A percentile compares a stretch with the other conserved stretches of the same genome.
Conservation (phyloP, 2,888 invertebrate genomes). For the Ophion ventricosus region DNA sequence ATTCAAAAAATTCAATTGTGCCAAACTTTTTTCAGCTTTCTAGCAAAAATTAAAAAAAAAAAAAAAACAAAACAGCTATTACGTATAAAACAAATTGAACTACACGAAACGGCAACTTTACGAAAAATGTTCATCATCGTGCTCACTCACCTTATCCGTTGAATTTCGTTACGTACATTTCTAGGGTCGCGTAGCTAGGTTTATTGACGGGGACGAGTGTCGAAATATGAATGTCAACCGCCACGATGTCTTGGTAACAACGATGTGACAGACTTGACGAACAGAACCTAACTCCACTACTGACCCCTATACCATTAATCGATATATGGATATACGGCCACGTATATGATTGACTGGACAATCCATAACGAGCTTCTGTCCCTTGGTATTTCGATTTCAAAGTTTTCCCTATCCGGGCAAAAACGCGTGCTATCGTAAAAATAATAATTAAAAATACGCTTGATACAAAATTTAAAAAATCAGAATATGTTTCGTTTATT, state of each 20-base stretch:
- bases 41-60: not conserved
- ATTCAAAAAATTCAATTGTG: conserved; percentile 4
- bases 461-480: not conserved
- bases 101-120: not conserved
- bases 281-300: conserved; percentile 75
- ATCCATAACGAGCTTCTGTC: conserved; percentile 52
- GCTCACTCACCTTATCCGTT: conserved; percentile 65
- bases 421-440: not conserved
- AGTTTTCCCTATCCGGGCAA: not conserved
- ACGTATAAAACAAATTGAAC: not conserved
- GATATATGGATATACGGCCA: conserved; percentile 80
- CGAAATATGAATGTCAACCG: conserved; percentile 63
- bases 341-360: conserved; percentile 74
- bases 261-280: conserved; percentile 72
- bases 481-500: not conserved
- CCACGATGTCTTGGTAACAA: conserved; percentile 71
- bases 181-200: conserved; percentile 27
- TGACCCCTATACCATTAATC: conserved; percentile 80
- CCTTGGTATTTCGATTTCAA: conserved; percentile 21
- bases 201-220: conserved; percentile 33
- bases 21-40: too few species aligned
- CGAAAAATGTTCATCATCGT: not conserved
- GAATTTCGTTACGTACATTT: conserved; percentile 56
- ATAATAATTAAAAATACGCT: not conserved
- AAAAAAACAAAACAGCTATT: too few species aligned